A percentile compares a stretch with the other conserved stretches of the same genome.
These are phyloP conservation scores for Dendrophyllia cribrosa DNA, from an alignment of 64 coral and sea anemone species.

Conservation along the genomic window DNA sequence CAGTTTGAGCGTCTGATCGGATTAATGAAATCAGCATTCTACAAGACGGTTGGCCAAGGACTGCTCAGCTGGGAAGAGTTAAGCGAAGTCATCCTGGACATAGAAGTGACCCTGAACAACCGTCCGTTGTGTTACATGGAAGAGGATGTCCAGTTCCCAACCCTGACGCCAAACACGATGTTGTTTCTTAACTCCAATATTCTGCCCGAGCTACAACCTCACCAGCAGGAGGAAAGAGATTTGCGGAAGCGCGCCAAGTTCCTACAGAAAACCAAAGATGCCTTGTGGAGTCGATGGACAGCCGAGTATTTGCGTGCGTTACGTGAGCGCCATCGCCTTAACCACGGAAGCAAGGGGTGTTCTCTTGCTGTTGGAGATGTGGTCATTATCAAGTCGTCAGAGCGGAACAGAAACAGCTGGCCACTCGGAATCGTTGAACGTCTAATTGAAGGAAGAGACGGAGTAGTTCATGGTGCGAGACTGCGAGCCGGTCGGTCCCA, in stretches of 20 bases:
- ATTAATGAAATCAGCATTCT: conserved; percentile 45
- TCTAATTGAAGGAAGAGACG: conserved; percentile 19
- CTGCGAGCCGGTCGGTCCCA: neutral
- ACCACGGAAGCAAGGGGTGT: neutral
- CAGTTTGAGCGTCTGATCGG: conserved; percentile 72
- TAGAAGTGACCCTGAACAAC: conserved; percentile 41
- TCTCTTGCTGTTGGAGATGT: conserved; percentile 9
- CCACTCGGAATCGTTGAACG: neutral
- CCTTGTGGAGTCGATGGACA: conserved; percentile 25
- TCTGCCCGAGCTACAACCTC: neutral
- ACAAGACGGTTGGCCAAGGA: conserved; percentile 41
- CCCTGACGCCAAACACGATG: conserved; percentile 33
- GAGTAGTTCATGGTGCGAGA: conserved; percentile 6
- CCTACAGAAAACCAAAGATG: conserved; percentile 29
- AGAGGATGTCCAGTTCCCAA: conserved; percentile 30
- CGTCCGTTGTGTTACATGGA: conserved; percentile 27
- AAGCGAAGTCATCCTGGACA: conserved; percentile 11
- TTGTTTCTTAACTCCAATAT: conserved; percentile 18
- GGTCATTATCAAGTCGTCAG: conserved; percentile 8
- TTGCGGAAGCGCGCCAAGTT: conserved; percentile 48
- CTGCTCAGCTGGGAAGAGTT: conserved; percentile 26
- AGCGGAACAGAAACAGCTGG: neutral
- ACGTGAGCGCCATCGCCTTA: conserved; percentile 41
- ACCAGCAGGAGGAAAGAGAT: conserved; percentile 25
- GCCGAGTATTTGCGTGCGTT: neutral